phyloP scores from a whole-genome alignment of 2,113 vertebrate species.

The Salminus brasiliensis region DNA sequence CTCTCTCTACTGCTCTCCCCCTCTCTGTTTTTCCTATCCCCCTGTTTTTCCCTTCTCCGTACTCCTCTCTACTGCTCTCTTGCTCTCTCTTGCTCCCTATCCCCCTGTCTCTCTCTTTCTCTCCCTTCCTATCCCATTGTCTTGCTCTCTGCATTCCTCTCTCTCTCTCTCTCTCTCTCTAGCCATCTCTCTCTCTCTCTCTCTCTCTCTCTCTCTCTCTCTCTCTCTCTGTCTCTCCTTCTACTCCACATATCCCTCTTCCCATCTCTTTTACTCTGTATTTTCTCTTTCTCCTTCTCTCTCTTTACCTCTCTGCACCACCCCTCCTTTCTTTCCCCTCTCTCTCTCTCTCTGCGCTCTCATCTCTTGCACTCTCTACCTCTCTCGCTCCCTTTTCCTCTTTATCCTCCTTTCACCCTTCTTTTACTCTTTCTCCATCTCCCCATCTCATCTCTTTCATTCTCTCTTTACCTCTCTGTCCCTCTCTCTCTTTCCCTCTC shows the following conservation, averaged over 20 bases:
- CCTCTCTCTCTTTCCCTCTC: background rate
- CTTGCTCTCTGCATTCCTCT: background rate
- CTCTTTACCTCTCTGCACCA: background rate
- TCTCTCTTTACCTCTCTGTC: background rate
- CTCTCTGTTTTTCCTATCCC: conserved; percentile 6
- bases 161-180: background rate
- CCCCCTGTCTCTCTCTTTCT: background rate
- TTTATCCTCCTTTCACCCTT: too few relatives aligned
- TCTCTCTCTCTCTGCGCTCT: too few relatives aligned
- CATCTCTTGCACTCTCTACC: too few relatives aligned
- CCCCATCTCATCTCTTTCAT: too few relatives aligned
- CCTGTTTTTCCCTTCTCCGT: background rate
- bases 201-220: background rate
- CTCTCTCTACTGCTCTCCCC: too few relatives aligned
- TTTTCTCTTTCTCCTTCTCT: background rate
- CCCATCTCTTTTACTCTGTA: too few relatives aligned
- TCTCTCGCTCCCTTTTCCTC: too few relatives aligned
- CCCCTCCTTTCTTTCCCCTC: background rate
- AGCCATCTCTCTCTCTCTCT: background rate
- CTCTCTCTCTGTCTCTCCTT: too few relatives aligned
- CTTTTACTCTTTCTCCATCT: too few relatives aligned
- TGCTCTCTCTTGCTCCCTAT: background rate
- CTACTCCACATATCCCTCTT: background rate
- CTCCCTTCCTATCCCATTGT: background rate
- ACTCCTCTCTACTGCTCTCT: background rate